These are phyloP conservation scores for Drosophila orosa DNA, from an alignment of 1,140 invertebrate genomes.

Conservation along the genomic window DNA sequence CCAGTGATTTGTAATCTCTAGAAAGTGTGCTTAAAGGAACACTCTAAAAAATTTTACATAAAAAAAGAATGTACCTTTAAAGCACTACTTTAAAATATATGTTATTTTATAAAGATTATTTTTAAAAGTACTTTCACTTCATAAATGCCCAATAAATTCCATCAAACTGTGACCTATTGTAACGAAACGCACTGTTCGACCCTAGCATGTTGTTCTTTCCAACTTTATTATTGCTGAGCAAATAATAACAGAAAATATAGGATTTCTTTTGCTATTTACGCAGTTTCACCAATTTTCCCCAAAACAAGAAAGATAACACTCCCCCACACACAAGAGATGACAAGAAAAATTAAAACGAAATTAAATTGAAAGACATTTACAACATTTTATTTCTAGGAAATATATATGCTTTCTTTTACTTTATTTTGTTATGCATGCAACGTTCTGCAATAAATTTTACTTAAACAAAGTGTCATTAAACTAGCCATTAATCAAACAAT, in stretches of 20 bases:
- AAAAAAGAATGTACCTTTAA: not conserved
- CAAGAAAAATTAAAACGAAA: not conserved
- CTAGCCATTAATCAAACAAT: constrained; percentile 40
- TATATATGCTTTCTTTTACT: constrained; percentile 1
- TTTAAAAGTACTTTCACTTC: not conserved
- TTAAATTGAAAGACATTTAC: constrained; percentile 1
- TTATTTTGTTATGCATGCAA: constrained; percentile 36
- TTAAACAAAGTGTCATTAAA: constrained; percentile 39
- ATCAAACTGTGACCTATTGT: not conserved
- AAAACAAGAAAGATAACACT: constrained; percentile 11
- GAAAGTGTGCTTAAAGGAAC: too few relatives aligned
- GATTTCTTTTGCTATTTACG: constrained; percentile 42
- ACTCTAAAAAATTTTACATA: too few relatives aligned
- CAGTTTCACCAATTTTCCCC: constrained; percentile 8
- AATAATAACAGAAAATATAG: constrained; percentile 26
- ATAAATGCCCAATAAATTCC: not conserved
- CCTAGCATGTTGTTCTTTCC: constrained; percentile 47
- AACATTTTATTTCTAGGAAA: constrained; percentile 3
- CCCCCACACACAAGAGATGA: not conserved
- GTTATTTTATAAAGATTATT: too few relatives aligned
- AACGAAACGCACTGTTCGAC: constrained; percentile 25
- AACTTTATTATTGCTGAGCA: constrained; percentile 26
- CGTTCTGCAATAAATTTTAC: constrained; percentile 41
- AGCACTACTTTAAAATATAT: too few relatives aligned
- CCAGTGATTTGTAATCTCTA: not conserved